phyloP scores from a whole-genome alignment of 1,140 invertebrate species.

The Rhagoletis zephyria region DNA sequence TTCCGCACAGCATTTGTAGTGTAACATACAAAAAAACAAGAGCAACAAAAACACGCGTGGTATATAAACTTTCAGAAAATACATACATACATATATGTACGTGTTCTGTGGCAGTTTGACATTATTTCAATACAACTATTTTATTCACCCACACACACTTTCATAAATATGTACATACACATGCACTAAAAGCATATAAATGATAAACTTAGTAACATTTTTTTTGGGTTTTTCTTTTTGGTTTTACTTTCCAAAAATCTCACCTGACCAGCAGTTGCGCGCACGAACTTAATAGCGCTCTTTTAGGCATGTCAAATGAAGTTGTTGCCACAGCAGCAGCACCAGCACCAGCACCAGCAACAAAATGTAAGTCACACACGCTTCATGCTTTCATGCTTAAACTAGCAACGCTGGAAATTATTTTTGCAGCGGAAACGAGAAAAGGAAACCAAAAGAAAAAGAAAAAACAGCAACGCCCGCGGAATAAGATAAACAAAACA shows the following conservation, averaged over 20 bases:
- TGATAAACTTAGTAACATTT: not conserved
- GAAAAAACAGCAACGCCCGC: not conserved
- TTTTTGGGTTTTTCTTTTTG: not conserved
- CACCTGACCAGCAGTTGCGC: constrained; percentile 7
- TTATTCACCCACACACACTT: too few relatives aligned
- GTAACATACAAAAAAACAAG: not conserved
- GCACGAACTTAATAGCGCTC: constrained; percentile 9
- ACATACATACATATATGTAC: too few relatives aligned
- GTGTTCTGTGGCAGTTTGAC: constrained; percentile 31
- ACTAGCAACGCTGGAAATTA: constrained; percentile 31
- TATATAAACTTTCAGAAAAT: constrained; percentile 29
- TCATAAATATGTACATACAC: too few relatives aligned
- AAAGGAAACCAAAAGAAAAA: not conserved
- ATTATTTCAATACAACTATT: constrained; percentile 13
- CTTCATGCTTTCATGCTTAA: not conserved
- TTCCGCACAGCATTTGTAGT: constrained; percentile 35
- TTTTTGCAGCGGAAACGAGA: not conserved
- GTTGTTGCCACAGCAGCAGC: not conserved
- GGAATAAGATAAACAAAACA: not conserved
- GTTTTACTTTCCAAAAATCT: not conserved
- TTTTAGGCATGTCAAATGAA: not conserved
- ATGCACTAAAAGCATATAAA: too few relatives aligned
- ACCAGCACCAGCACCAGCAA: too few relatives aligned
- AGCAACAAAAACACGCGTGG: too few relatives aligned
- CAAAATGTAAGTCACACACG: not conserved